Conservation (phyloP, 2,113 vertebrate genomes). For the Geococcyx californianus region DNA sequence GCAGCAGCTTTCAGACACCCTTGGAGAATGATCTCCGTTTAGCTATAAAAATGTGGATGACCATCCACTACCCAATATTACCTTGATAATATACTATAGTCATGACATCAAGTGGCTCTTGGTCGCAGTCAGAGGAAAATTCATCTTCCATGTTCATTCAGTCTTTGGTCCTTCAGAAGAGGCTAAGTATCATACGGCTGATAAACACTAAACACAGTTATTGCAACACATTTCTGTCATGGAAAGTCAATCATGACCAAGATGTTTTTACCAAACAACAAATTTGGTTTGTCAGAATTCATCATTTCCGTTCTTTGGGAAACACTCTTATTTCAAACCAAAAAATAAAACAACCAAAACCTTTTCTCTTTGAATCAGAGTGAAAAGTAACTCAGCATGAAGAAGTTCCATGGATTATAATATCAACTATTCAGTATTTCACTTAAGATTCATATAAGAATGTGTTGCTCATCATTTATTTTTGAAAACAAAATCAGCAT, state of each 20-base stretch:
- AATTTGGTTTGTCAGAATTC: neutral
- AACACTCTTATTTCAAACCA: neutral
- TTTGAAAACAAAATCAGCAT: neutral
- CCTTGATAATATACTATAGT: neutral
- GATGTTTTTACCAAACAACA: neutral
- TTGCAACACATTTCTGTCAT: neutral
- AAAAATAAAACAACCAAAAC: neutral
- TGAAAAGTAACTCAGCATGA: neutral
- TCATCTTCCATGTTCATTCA: neutral
- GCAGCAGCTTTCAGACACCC: neutral
- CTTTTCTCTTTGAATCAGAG: neutral
- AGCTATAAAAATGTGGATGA: neutral
- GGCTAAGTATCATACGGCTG: neutral
- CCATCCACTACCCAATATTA: neutral
- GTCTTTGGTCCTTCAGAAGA: neutral
- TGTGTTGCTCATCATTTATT: neutral
- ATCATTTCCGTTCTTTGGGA: neutral
- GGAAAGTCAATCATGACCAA: neutral
- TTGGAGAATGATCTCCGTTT: neutral
- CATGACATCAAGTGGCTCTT: neutral
- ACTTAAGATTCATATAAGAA: neutral
- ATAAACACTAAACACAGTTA: neutral
- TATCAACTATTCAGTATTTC: neutral
- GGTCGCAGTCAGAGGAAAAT: neutral
- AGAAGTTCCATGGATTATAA: neutral